Percentiles rank a stretch among this genome's conserved stretches.
Conservation (phyloP, 2,888 invertebrate species). For the Philereme vetulata region DNA sequence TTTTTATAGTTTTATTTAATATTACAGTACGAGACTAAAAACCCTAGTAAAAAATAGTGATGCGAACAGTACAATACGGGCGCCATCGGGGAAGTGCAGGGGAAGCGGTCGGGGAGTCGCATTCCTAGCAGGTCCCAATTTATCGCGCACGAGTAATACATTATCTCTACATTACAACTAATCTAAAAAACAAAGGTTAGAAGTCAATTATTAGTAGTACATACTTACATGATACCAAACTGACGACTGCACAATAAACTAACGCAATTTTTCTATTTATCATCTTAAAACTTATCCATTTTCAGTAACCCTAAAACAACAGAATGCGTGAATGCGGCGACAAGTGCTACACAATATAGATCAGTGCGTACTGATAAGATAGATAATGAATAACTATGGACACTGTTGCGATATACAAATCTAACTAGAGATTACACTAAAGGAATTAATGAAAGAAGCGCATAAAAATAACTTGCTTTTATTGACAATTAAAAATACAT, state of each 20-base stretch:
- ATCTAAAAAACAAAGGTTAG: background rate
- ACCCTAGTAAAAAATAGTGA: no score
- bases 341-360: constrained; percentile 55
- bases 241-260: constrained; percentile 18
- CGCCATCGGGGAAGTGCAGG: no score
- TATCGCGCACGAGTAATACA: no score
- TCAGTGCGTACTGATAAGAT: constrained; percentile 65
- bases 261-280: constrained; percentile 43
- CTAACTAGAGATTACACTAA: constrained; percentile 16
- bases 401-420: constrained; percentile 38
- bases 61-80: no score
- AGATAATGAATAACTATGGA: constrained; percentile 62
- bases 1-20: no score
- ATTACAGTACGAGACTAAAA: no score
- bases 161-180: no score
- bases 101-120: no score
- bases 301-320: constrained; percentile 42
- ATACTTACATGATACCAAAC: constrained; percentile 57
- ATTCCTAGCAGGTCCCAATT: no score
- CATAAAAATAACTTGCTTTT: constrained; percentile 34
- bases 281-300: constrained; percentile 42
- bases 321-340: constrained; percentile 47
- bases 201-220: background rate
- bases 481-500: constrained; percentile 17
- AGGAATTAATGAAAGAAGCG: constrained; percentile 18